Evolutionary conservation across 1,140 invertebrate genomes (phyloP), one percentile per base, ranked within the genome.

Genomic region (Sarcophaga peregrina): DNA sequence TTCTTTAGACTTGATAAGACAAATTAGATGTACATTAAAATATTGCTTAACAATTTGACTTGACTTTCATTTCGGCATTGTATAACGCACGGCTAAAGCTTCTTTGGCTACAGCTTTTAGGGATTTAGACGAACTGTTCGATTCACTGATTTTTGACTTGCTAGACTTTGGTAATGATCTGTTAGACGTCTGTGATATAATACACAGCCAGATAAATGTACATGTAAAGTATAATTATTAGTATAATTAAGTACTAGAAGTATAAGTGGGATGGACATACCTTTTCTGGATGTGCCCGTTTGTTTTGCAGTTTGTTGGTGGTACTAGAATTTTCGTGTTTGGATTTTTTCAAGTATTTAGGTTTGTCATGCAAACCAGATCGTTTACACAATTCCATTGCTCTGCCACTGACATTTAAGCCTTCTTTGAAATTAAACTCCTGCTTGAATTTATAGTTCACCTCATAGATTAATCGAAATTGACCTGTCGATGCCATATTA

Each of bases 381-480:
- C 58, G 54, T 50, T 89, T 83, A 10, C 84, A 84, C 0, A 89
- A 46, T 5, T 85, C 88, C 85, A 87, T 85, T 46, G 87, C 85
- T 13, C 83, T 89, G 7, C 87, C 88, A 20, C 83, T 87, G 0
- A 90, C 83, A 58, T 89, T 86, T 0, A 90, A 80, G 2, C 85
- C 84, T 17, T 84, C 74, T 0, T 68, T 80, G 0, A 62, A 83
- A 72, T 90, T 84, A 0, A 82, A 52, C 9, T 86, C 85, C 48
- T 85, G 88, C 80, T 87, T 88, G 3, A 86, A 83, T 37, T 83
- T 86, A 76, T 90, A 90, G 58, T 86, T 87, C 0, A 90, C 85
- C 62, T 90, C 85, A n/a, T 85, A 90, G 13, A 90, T 86, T 1
- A 90, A 83, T 83, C 94, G 92, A 85, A 94, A 94, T 20, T 91